Conservation (phyloP, 1,140 invertebrate genomes). For the Aphis craccivora region DNA sequence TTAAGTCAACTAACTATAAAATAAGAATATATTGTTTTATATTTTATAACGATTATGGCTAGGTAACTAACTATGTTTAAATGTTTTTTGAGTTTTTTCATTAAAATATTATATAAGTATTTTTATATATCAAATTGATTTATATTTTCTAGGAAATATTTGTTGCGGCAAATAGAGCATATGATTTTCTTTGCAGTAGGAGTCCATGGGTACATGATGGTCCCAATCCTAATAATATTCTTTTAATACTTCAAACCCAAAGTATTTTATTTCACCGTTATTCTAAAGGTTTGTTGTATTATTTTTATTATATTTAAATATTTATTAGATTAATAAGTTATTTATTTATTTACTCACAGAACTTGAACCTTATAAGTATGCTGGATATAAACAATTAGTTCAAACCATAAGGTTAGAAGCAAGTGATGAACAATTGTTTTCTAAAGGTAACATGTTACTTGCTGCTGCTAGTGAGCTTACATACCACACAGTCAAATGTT, state of each 20-base stretch:
- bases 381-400: slow-evolving; percentile 96
- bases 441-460: slow-evolving; percentile 84
- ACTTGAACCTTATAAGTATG: slow-evolving; percentile 96
- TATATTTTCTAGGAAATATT: slow-evolving; percentile 79
- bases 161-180: slow-evolving; percentile 93
- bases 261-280: slow-evolving; percentile 95
- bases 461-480: slow-evolving; percentile 92
- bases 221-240: slow-evolving; percentile 95
- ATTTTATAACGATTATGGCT: background rate
- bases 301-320: background rate
- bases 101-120: background rate
- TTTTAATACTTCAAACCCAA: slow-evolving; percentile 93
- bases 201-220: slow-evolving; percentile 86
- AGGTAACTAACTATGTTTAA: background rate
- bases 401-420: slow-evolving; percentile 95
- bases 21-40: background rate
- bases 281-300: slow-evolving; percentile 74
- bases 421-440: slow-evolving; percentile 91
- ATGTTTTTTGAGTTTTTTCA: background rate
- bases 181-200: slow-evolving; percentile 97
- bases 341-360: slow-evolving; percentile 49
- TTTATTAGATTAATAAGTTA: background rate
- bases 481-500: slow-evolving; percentile 96
- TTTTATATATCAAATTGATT: background rate
- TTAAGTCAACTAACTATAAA: too few species aligned